Evolutionary conservation across 1,140 invertebrate species (phyloP).

Genomic region (Reticulitermes speratus): DNA sequence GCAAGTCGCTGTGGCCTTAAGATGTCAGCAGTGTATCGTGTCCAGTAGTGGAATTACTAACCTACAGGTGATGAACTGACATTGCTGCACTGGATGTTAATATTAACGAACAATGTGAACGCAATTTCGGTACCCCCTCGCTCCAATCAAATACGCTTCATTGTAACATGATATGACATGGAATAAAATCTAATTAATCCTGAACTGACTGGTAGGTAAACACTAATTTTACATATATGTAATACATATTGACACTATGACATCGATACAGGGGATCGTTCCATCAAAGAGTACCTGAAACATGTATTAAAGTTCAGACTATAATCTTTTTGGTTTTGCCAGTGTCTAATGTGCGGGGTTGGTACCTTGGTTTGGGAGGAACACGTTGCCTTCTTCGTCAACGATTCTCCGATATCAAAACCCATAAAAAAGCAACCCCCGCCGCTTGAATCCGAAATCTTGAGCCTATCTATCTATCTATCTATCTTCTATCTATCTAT

Average conservation of each 20-base stretch:
- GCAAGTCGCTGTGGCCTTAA: background rate
- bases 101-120: background rate
- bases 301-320: no score
- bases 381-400: no score
- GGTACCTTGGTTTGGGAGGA: no score
- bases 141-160: background rate
- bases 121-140: background rate
- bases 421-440: no score
- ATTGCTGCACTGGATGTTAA: background rate
- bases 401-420: no score
- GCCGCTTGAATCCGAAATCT: no score
- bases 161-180: conserved; percentile 4
- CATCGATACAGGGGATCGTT: background rate
- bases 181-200: conserved; percentile 15
- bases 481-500: no score
- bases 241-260: background rate
- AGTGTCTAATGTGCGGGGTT: no score
- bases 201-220: background rate
- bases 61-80: background rate
- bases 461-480: no score
- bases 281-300: no score
- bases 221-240: background rate
- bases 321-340: no score
- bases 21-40: background rate
- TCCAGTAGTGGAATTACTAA: background rate